These are phyloP conservation scores for Macrotrachela quadricornifera DNA, from an alignment of 1,140 invertebrate species.

Conservation along the genomic window DNA sequence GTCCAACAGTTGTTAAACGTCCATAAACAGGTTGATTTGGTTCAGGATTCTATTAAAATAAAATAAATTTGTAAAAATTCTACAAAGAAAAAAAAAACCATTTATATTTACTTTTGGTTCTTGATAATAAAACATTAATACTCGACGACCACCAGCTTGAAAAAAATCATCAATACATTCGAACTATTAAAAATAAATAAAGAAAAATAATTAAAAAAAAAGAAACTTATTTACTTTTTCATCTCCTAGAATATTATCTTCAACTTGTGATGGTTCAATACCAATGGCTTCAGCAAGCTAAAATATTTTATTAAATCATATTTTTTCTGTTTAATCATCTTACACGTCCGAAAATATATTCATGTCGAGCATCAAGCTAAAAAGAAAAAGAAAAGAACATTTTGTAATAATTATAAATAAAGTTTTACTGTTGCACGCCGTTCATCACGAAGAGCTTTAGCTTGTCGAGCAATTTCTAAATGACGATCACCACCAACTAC, in stretches of 20 bases:
- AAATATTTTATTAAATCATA: no score
- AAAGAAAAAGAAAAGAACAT: no score
- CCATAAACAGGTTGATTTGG: neutral
- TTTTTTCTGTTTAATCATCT: no score
- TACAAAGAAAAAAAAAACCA: no score
- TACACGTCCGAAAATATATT: conserved; percentile 9
- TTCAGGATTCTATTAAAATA: no score
- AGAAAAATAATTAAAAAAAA: neutral
- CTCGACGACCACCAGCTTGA: conserved; percentile 57
- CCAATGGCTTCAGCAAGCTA: conserved; percentile 11
- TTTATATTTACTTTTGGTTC: no score
- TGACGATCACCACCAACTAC: neutral
- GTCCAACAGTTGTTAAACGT: no score
- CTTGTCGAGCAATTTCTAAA: conserved; percentile 6
- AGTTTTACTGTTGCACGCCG: neutral
- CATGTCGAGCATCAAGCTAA: conserved; percentile 7
- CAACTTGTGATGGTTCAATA: conserved; percentile 17
- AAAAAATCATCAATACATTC: conserved; percentile 53
- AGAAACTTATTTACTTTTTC: conserved; percentile 20
- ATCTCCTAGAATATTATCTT: conserved; percentile 26
- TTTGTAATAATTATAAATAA: no score
- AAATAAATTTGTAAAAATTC: no score
- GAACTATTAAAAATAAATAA: conserved; percentile 24
- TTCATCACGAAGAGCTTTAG: conserved; percentile 5
- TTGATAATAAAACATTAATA: conserved; percentile 46